These are phyloP conservation scores for Austrolebias charrua DNA, from an alignment of 2,797 vertebrate species.

Conservation along the genomic window DNA sequence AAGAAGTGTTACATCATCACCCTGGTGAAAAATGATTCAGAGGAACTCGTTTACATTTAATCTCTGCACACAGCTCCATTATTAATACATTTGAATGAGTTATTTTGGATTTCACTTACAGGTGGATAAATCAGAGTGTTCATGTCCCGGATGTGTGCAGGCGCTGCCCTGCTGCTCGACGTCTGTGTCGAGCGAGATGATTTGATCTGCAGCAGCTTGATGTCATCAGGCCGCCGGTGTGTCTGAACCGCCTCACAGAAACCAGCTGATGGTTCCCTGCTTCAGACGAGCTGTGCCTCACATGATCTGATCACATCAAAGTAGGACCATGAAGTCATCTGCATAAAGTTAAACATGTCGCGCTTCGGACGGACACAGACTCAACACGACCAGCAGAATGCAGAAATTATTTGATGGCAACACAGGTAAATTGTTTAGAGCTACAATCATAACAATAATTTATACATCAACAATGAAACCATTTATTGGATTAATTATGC, in stretches of 20 bases:
- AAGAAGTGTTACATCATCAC: too few species aligned
- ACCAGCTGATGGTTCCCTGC: conserved; percentile 8
- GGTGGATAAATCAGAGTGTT: too few species aligned
- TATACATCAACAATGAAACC: too few species aligned
- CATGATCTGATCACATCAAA: conserved; percentile 39
- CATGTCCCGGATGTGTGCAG: too few species aligned
- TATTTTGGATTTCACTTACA: too few species aligned
- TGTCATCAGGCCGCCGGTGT: conserved; percentile 22
- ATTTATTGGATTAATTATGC: too few species aligned
- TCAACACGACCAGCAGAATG: neutral
- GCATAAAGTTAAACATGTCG: conserved; percentile 18
- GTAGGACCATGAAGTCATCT: conserved; percentile 42
- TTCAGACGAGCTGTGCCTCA: conserved; percentile 21
- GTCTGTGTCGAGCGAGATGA: conserved; percentile 57
- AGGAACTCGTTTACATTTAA: too few species aligned
- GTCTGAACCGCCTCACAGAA: conserved; percentile 32
- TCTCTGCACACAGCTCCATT: neutral
- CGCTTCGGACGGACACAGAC: neutral
- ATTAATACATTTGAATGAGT: too few species aligned
- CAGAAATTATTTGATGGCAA: neutral
- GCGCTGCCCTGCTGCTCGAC: neutral
- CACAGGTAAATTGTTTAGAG: too few species aligned
- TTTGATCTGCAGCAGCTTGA: conserved; percentile 46
- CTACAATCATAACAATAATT: too few species aligned
- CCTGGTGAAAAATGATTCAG: too few species aligned